Conservation (phyloP, 2,888 invertebrate genomes). For the Phengaris alcon region DNA sequence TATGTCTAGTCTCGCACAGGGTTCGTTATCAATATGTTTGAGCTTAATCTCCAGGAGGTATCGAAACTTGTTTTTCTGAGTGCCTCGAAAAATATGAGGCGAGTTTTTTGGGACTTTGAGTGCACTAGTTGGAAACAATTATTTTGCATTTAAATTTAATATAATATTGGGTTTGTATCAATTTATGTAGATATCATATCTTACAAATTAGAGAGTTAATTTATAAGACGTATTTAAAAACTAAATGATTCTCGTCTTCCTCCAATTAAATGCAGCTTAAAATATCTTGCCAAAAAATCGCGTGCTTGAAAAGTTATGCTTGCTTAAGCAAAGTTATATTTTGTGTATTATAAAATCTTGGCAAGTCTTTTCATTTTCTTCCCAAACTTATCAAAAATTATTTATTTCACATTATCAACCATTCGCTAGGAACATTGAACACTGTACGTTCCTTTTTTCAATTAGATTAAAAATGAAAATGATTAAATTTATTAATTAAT, state of each 20-base stretch:
- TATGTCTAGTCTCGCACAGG: conserved; percentile 1
- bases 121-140: too few species aligned
- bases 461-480: not conserved
- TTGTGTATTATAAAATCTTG: conserved; percentile 9
- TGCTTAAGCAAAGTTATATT: not conserved
- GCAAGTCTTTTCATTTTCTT: not conserved
- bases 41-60: conserved; percentile 14
- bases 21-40: conserved; percentile 9
- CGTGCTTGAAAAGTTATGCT: not conserved
- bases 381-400: not conserved
- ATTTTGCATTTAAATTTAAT: too few species aligned
- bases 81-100: not conserved
- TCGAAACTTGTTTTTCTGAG: not conserved
- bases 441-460: not conserved
- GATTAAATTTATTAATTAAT: too few species aligned
- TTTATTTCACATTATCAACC: not conserved
- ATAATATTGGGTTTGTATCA: too few species aligned
- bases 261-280: conserved; percentile 7
- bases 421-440: too few species aligned
- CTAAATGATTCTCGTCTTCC: not conserved
- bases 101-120: too few species aligned
- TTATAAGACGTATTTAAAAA: not conserved
- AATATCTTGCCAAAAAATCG: not conserved
- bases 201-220: not conserved
- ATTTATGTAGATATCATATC: too few species aligned